Evolutionary conservation across 2,113 vertebrate genomes (phyloP), one percentile per base, ranked within the genome.

Genomic region (Seriola dumerili): DNA sequence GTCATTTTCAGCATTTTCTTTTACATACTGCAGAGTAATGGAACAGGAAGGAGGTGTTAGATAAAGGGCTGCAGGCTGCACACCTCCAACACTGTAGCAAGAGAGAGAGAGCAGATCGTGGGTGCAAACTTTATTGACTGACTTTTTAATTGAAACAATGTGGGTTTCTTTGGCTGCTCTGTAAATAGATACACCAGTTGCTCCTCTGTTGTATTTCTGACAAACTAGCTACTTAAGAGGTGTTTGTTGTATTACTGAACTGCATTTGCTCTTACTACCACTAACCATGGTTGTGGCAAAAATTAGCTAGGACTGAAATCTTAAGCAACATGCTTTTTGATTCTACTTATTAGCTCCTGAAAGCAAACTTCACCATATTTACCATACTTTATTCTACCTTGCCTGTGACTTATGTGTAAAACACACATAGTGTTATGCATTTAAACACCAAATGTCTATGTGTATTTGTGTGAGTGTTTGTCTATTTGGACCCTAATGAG

Each of bases 401-500:
- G 17, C 14, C 10, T 32, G 36, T 54, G 25, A 77, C 36, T 59
- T 23, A 58, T 13, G 17, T 12, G 29, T 5, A 50, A 21, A 14
- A 42, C 0, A 25, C 38, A 70, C 38, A 34, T 65, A 10, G 29
- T 63, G 1, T 59, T 42, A n/a, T 29, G 23, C 52, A 67, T 70
- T 61, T 9, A 13, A 52, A 77, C 36, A 72, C 40, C 25, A 17
- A 71, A 75, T 19, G 72, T 80, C 23, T 17, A 14, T 7, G 5
- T 44, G 61, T 34, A 42, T 78, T 46, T 63, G 40, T 64, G 32
- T 21, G 5, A 2, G 0, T 61, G 7, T 76, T 50, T 67, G 63
- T 84, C 71, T 32, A 29, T 70, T 59, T 40, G 58, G 61, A 65
- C 59, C 46, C 88, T 91, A 89, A 93, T 81, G 83, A 92, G 85